Conservation (phyloP, 23 tunicate species). For the Phallusia fumigata region DNA sequence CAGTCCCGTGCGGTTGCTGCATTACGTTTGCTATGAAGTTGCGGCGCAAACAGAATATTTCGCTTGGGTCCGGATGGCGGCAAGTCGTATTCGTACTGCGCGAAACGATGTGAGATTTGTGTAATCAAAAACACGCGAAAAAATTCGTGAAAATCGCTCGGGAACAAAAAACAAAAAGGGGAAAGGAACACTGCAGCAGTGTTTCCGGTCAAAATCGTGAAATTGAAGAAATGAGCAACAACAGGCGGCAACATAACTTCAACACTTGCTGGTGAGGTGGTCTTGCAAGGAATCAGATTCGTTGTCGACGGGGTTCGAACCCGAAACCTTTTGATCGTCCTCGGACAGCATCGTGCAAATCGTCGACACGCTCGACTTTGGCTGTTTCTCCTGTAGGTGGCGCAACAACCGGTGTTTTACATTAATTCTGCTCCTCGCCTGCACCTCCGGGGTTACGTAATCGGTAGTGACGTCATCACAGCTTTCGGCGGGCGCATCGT, state of each 20-base stretch:
- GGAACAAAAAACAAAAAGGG: background rate
- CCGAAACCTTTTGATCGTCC: conserved; percentile 1
- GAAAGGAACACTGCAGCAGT: background rate
- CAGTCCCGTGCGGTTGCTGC: too few species aligned
- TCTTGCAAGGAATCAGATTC: background rate
- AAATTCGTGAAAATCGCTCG: background rate
- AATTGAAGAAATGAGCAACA: background rate
- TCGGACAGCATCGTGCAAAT: conserved; percentile 45
- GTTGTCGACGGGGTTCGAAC: background rate
- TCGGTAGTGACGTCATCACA: background rate
- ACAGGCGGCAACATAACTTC: background rate
- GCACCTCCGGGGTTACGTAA: background rate
- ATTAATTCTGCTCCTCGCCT: background rate
- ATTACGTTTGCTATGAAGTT: too few species aligned
- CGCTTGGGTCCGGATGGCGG: background rate
- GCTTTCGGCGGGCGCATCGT: background rate
- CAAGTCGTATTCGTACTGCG: background rate
- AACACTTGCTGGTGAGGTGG: background rate
- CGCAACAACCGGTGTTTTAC: conserved; percentile 21
- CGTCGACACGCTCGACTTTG: conserved; percentile 29
- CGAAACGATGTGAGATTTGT: background rate
- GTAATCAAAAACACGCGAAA: background rate
- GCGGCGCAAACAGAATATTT: too few species aligned
- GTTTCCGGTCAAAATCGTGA: background rate
- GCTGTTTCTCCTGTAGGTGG: conserved; percentile 24